Evolutionary conservation across 2,888 invertebrate genomes (phyloP).

Genomic region (Mesorhabditis sp.): DNA sequence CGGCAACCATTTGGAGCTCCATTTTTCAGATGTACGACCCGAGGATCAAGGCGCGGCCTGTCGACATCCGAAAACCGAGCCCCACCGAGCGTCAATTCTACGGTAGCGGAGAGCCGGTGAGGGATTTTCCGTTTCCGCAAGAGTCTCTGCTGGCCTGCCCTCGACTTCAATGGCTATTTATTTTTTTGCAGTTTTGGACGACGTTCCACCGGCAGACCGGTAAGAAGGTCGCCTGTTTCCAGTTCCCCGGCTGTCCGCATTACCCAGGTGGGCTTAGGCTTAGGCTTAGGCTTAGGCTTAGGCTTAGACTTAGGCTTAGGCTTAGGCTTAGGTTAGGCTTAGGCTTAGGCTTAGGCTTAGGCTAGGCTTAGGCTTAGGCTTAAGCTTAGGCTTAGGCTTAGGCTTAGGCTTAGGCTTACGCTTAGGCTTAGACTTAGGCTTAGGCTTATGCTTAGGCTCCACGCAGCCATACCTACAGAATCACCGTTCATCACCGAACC

Average conservation of each 20-base stretch:
- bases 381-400: background rate
- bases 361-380: too few relatives aligned
- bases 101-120: conserved; percentile 34
- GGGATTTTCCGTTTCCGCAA: background rate
- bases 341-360: too few relatives aligned
- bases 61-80: background rate
- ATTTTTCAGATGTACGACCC: conserved; percentile 8
- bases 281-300: background rate
- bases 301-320: too few relatives aligned
- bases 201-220: conserved; percentile 35
- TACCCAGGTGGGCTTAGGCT: conserved; percentile 14
- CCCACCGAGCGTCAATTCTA: conserved; percentile 16
- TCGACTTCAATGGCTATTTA: too few relatives aligned
- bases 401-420: background rate
- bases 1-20: too few relatives aligned
- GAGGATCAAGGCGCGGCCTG: background rate
- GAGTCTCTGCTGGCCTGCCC: too few relatives aligned
- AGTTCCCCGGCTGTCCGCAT: conserved; percentile 49
- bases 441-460: too few relatives aligned
- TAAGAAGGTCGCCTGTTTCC: conserved; percentile 40
- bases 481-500: too few relatives aligned
- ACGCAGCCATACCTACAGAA: too few relatives aligned
- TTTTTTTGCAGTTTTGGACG: conserved; percentile 48
- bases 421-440: too few relatives aligned
- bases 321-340: too few relatives aligned